These are phyloP conservation scores for Bhutanitis thaidina DNA, from an alignment of 2,888 invertebrate genomes.

Conservation along the genomic window DNA sequence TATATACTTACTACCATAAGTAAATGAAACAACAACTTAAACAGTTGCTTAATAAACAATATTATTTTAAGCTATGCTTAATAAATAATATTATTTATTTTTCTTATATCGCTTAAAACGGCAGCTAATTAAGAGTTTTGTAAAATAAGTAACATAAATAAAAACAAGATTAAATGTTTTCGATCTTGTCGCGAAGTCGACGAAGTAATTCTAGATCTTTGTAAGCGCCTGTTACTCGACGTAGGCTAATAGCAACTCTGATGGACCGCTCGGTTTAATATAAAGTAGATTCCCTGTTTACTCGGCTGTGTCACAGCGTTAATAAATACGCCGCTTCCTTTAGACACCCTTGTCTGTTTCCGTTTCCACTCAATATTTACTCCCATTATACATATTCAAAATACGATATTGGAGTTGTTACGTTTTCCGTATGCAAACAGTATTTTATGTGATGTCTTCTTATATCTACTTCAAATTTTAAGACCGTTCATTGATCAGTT, in stretches of 20 bases:
- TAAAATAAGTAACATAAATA: not conserved
- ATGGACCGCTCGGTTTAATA: conserved; percentile 64
- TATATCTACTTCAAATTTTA: not conserved
- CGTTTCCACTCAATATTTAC: conserved; percentile 55
- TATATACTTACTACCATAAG: too few species aligned
- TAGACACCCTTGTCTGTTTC: conserved; percentile 39
- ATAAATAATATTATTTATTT: too few species aligned
- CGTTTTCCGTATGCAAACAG: conserved; percentile 14
- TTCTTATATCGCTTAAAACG: too few species aligned
- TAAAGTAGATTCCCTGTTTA: conserved; percentile 66
- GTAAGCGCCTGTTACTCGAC: conserved; percentile 26
- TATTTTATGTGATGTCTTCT: not conserved
- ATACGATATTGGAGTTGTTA: conserved; percentile 32
- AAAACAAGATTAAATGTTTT: not conserved
- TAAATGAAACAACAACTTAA: too few species aligned
- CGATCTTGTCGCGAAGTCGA: not conserved
- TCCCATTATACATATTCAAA: conserved; percentile 39
- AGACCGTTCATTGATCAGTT: not conserved
- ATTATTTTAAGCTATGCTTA: too few species aligned
- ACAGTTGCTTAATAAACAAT: too few species aligned
- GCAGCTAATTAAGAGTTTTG: too few species aligned
- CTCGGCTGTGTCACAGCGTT: conserved; percentile 59
- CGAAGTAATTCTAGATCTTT: conserved; percentile 21
- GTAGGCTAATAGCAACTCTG: conserved; percentile 52
- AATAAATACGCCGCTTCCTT: conserved; percentile 61